A percentile compares a stretch with the other conserved stretches of the same genome.
These are phyloP conservation scores for Eupeodes latifasciatus DNA, from an alignment of 2,888 invertebrate species.

Conservation along the genomic window DNA sequence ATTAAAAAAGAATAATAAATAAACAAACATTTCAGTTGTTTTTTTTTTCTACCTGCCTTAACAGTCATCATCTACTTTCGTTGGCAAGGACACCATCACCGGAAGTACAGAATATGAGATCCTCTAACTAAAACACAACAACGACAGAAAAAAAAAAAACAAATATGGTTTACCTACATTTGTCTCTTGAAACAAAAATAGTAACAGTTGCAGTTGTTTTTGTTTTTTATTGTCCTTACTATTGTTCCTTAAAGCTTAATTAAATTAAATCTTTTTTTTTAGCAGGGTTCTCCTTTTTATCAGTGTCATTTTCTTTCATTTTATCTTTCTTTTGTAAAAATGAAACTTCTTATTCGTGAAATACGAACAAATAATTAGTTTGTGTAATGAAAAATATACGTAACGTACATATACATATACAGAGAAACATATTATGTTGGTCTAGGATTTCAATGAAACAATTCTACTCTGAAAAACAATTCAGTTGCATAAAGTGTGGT, in stretches of 20 bases:
- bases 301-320: neutral
- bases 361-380: neutral
- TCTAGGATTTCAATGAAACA: neutral
- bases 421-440: neutral
- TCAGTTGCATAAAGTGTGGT: neutral
- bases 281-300: neutral
- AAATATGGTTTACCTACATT: neutral
- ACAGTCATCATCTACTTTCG: too few relatives aligned
- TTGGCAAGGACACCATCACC: conserved; percentile 2
- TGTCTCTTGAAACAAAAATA: neutral
- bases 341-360: neutral
- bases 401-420: too few relatives aligned
- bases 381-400: neutral
- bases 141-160: neutral
- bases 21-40: neutral
- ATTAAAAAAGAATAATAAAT: neutral
- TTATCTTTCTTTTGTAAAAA: neutral
- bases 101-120: neutral
- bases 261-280: neutral
- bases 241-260: neutral
- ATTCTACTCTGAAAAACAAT: neutral
- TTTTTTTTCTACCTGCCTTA: neutral
- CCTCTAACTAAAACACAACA: neutral
- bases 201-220: neutral
- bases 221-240: neutral